These are phyloP conservation scores for Archivesica marissinica DNA, from an alignment of 1,140 invertebrate genomes.

Conservation along the genomic window DNA sequence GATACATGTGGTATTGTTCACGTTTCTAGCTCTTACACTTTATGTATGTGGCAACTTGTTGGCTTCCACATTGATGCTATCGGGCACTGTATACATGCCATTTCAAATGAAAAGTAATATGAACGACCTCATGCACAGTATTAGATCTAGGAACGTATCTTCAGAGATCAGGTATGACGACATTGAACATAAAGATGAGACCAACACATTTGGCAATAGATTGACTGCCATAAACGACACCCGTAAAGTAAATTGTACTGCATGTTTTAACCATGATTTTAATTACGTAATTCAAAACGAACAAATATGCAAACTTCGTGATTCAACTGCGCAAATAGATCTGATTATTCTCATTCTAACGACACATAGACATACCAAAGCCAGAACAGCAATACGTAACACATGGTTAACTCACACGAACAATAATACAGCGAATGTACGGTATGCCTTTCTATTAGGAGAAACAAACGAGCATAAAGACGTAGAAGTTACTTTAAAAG, in stretches of 20 bases:
- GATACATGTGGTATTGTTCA: too few relatives aligned
- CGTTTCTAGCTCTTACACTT: too few relatives aligned
- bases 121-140: too few relatives aligned
- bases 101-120: too few relatives aligned
- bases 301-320: conserved; percentile 27
- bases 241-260: not conserved
- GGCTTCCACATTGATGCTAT: too few relatives aligned
- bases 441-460: conserved; percentile 66
- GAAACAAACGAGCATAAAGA: not conserved
- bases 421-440: conserved; percentile 65
- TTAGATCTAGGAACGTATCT: too few relatives aligned
- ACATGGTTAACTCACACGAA: conserved; percentile 65
- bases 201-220: not conserved
- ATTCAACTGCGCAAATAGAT: conserved; percentile 14
- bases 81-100: too few relatives aligned
- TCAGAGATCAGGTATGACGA: too few relatives aligned
- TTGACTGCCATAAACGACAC: not conserved
- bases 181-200: too few relatives aligned
- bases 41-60: too few relatives aligned
- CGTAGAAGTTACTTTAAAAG: conserved; percentile 79
- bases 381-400: conserved; percentile 60
- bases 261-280: conserved; percentile 43
- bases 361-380: conserved; percentile 8
- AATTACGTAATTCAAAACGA: conserved; percentile 42
- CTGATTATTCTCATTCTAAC: conserved; percentile 52